A percentile compares a stretch with the other conserved stretches of the same genome.
phyloP scores from a whole-genome alignment of 2,797 vertebrate species.

The Sebastes reedi region DNA sequence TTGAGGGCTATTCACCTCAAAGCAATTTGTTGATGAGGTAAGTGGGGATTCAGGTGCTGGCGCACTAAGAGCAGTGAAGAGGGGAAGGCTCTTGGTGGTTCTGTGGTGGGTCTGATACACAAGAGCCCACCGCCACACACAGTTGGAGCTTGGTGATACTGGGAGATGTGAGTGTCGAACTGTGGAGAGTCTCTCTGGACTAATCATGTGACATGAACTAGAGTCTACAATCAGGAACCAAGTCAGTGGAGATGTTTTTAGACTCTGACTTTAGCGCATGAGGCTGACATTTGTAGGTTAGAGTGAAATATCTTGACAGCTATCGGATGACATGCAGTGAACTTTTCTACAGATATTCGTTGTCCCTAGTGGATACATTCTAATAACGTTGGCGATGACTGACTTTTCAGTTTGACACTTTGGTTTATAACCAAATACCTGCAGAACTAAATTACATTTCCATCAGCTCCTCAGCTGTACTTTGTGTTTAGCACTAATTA shows the following conservation, averaged over 20 bases:
- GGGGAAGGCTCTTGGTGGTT: constrained; percentile 13
- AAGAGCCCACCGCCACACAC: constrained; percentile 5
- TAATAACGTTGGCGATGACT: background rate
- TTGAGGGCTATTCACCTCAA: constrained; percentile 75
- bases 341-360: background rate
- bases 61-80: constrained; percentile 31
- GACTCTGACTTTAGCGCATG: background rate
- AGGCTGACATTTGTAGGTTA: background rate
- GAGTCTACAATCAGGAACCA: background rate
- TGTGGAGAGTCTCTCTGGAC: background rate
- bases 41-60: constrained; percentile 56
- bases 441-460: background rate
- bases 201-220: constrained; percentile 2
- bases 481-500: background rate
- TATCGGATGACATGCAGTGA: background rate
- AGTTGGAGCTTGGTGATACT: constrained; percentile 5
- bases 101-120: constrained; percentile 28
- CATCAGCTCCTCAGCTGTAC: background rate
- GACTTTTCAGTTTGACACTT: background rate
- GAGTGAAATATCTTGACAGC: background rate
- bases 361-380: background rate
- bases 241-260: background rate
- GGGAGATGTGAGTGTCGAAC: constrained; percentile 11
- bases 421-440: background rate
- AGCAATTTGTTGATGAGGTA: constrained; percentile 78